These are phyloP conservation scores for Misgurnus anguillicaudatus DNA, from an alignment of 2,113 vertebrate genomes.

Conservation along the genomic window DNA sequence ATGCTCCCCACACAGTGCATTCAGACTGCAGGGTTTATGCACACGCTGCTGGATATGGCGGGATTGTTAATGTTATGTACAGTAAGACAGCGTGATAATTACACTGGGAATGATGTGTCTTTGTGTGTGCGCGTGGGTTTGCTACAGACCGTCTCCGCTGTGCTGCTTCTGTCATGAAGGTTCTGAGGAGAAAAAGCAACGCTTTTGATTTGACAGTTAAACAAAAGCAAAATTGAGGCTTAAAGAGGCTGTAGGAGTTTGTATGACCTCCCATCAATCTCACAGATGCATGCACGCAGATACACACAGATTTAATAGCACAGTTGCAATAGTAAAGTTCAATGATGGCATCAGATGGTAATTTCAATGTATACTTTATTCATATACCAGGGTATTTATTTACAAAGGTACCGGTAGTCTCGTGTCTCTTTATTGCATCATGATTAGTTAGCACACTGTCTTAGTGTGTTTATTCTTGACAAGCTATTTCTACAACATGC, in stretches of 20 bases:
- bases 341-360: background rate
- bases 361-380: background rate
- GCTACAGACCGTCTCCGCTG: background rate
- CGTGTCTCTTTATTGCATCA: no score
- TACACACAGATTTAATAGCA: no score
- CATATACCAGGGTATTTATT: background rate
- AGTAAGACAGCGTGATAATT: constrained; percentile 33
- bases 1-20: constrained; percentile 7
- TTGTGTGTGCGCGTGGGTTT: constrained; percentile 14
- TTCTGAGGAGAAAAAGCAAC: constrained; percentile 28
- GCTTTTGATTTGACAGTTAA: constrained; percentile 30
- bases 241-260: background rate
- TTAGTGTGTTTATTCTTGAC: no score
- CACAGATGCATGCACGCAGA: background rate
- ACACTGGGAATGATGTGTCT: constrained; percentile 6
- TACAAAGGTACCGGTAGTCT: background rate
- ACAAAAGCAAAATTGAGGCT: constrained; percentile 22
- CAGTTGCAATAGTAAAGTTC: background rate
- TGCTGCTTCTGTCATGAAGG: constrained; percentile 19
- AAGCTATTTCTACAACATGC: no score
- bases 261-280: constrained; percentile 21
- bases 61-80: constrained; percentile 39
- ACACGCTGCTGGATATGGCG: background rate
- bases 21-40: constrained; percentile 34
- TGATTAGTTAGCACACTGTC: no score